These are phyloP conservation scores for Microctonus aethiopoides DNA, from an alignment of 2,888 invertebrate genomes.

Conservation along the genomic window DNA sequence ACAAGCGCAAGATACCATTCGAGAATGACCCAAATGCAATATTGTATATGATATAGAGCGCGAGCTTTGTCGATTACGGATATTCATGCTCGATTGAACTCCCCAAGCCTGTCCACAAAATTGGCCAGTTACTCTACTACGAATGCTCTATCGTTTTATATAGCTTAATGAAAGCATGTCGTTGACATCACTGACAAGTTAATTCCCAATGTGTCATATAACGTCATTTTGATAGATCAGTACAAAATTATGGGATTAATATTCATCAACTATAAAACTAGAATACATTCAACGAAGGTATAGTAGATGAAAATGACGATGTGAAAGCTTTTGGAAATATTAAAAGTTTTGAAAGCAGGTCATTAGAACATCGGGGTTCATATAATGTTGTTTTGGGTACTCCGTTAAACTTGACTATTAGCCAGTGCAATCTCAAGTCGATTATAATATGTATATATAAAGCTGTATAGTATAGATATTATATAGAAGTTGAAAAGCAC, in stretches of 20 bases:
- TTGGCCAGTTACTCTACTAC: constrained; percentile 2
- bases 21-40: constrained; percentile 28
- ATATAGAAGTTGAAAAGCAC: neutral
- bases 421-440: neutral
- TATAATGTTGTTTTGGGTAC: neutral
- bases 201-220: neutral
- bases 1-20: constrained; percentile 1
- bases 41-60: neutral
- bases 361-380: neutral
- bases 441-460: neutral
- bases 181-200: constrained; percentile 2
- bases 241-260: neutral
- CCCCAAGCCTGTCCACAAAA: constrained; percentile 5
- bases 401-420: neutral
- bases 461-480: constrained; percentile 3
- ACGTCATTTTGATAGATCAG: neutral
- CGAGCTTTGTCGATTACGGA: constrained; percentile 23
- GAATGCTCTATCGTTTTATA: neutral
- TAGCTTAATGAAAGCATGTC: neutral
- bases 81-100: constrained; percentile 20
- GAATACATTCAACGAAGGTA: neutral
- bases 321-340: neutral
- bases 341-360: constrained; percentile 4
- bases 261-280: neutral
- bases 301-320: neutral